These are phyloP conservation scores for Mythimna vitellina DNA, from an alignment of 2,888 invertebrate species.

Conservation along the genomic window DNA sequence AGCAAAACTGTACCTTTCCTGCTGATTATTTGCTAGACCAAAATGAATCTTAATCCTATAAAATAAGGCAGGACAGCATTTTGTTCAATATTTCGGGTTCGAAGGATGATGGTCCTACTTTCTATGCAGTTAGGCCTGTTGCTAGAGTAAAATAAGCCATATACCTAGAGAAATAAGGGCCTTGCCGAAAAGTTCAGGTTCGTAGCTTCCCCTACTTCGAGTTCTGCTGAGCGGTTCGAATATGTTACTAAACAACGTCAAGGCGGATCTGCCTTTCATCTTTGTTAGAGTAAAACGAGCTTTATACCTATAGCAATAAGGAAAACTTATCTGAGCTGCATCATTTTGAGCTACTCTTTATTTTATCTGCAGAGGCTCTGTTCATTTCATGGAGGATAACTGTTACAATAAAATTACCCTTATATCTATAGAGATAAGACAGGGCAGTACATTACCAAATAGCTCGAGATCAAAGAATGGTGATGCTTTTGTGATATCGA, in stretches of 20 bases:
- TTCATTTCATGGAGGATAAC: too few relatives aligned
- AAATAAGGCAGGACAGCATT: too few relatives aligned
- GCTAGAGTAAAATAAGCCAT: not conserved
- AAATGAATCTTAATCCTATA: too few relatives aligned
- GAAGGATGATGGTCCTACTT: too few relatives aligned
- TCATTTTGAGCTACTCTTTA: conserved; percentile 94
- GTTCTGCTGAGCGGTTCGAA: conserved; percentile 99
- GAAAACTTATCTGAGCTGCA: conserved; percentile 99
- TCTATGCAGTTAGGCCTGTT: too few relatives aligned
- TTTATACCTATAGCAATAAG: conserved; percentile 96
- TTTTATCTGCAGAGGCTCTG: too few relatives aligned
- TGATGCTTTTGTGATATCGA: too few relatives aligned
- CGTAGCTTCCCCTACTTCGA: conserved; percentile 93
- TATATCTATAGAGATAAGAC: conserved; percentile 97
- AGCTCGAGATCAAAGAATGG: conserved; percentile 95
- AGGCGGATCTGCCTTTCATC: conserved; percentile 93
- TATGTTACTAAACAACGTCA: conserved; percentile 99
- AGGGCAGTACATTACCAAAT: conserved; percentile 99
- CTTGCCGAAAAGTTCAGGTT: conserved; percentile 99
- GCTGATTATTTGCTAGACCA: too few relatives aligned
- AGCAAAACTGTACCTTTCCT: too few relatives aligned
- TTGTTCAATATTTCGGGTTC: too few relatives aligned
- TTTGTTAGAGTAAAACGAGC: not conserved
- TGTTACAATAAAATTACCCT: not conserved
- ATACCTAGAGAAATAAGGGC: conserved; percentile 98